phyloP scores from a whole-genome alignment of 2,888 invertebrate genomes.

The Tridacna gigas region DNA sequence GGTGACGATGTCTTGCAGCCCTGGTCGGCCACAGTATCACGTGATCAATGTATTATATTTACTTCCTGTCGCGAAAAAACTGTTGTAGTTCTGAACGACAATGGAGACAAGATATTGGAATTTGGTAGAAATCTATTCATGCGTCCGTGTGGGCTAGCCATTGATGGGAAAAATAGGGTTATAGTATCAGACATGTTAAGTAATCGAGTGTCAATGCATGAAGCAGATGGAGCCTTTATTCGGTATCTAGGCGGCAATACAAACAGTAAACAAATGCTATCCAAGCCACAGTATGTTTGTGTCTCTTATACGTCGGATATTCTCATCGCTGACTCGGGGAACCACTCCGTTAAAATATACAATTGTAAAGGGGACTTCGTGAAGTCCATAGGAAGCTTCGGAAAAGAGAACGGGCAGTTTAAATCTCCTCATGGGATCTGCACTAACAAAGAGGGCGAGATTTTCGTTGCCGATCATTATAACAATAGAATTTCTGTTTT shows the following conservation, averaged over 20 bases:
- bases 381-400: constrained; percentile 85
- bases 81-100: constrained; percentile 66
- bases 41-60: constrained; percentile 71
- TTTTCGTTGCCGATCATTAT: constrained; percentile 86
- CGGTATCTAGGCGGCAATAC: constrained; percentile 79
- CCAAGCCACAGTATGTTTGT: constrained; percentile 86
- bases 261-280: constrained; percentile 84
- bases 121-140: constrained; percentile 72
- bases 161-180: constrained; percentile 81
- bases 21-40: constrained; percentile 70
- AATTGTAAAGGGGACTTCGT: constrained; percentile 85
- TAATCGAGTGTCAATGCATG: constrained; percentile 84
- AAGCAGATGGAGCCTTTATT: constrained; percentile 82
- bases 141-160: constrained; percentile 76
- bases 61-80: constrained; percentile 70
- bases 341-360: constrained; percentile 86
- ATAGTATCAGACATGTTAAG: constrained; percentile 85
- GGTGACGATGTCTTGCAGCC: constrained; percentile 70
- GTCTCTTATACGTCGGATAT: constrained; percentile 84
- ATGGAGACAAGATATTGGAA: constrained; percentile 61
- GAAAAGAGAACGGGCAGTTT: constrained; percentile 85
- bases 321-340: constrained; percentile 86
- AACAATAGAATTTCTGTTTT: constrained; percentile 82
- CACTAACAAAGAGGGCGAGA: constrained; percentile 85
- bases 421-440: constrained; percentile 86